These are phyloP conservation scores for Drosophila diplacantha DNA, from an alignment of 2,888 invertebrate species.

Conservation along the genomic window DNA sequence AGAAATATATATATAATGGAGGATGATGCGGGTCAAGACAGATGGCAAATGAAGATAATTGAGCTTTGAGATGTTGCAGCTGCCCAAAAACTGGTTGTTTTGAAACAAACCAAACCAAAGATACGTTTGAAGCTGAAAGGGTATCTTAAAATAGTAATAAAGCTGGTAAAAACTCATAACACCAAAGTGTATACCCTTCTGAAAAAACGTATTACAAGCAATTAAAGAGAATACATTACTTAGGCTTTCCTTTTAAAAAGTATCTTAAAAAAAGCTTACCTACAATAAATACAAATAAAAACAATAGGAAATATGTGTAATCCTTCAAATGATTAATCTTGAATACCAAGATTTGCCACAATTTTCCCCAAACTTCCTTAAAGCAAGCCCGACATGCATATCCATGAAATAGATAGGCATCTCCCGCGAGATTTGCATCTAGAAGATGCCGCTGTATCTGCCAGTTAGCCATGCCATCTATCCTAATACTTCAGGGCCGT, in stretches of 20 bases:
- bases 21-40: conserved; percentile 39
- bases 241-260: neutral
- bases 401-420: conserved; percentile 13
- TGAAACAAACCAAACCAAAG: neutral
- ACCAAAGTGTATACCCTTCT: too few species aligned
- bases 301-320: neutral
- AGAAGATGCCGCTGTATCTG: conserved; percentile 17
- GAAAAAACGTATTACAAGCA: neutral
- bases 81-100: conserved; percentile 12
- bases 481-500: conserved; percentile 33
- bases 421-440: conserved; percentile 19
- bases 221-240: too few species aligned
- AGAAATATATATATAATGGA: conserved; percentile 13
- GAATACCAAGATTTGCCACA: too few species aligned
- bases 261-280: neutral
- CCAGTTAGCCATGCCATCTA: conserved; percentile 23
- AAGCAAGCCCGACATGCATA: neutral
- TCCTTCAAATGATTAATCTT: neutral
- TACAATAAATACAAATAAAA: neutral
- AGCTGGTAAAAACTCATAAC: neutral
- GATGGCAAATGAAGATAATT: conserved; percentile 19
- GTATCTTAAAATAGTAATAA: neutral
- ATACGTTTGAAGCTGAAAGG: neutral
- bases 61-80: conserved; percentile 23
- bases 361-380: neutral